Base-by-base conservation (phyloP, 1,140 invertebrate genomes). In the Hyles vespertilio region DNA sequence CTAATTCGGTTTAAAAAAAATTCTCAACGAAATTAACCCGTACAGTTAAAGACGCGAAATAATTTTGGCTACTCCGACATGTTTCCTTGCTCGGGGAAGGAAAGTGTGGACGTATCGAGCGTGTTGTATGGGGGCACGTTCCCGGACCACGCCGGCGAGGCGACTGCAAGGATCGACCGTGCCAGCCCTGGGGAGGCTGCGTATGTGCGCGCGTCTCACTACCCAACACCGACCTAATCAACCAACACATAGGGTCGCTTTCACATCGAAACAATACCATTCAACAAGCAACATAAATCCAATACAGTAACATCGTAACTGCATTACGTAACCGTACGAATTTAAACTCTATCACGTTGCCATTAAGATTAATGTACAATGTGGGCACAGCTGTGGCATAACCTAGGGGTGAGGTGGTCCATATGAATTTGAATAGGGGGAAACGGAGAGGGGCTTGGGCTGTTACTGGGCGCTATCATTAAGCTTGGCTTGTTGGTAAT, bases 111-210 rank as follows among this genome's bases (percentile, higher is more conserved):
- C 74, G 61, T 76, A 59, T 52, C 54, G 65, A 67, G 73, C 22
- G 22, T 22, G 22, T 22, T 22, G 22, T 22, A 22, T 22, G 67
- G 67, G 67, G 78, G 74, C 58, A 79, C 74, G 71, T 65, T 81
- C 73, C 77, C 79, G 79, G 76, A 69, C 81, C 75, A 74, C 78
- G 83, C 83, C 81, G 79, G 75, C 78, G 70, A 80, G 76, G 77
- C 78, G 79, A 88, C 85, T 88, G 85, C 72, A 75, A 79, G 81
- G 81, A 88, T 88, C 85, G 85, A 88, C 79, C 77, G 74, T 59
- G 66, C 60, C 75, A 74, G 79, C 79, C 83, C 81, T 74, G 81
- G 83, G 83, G 83, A 88, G 83, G 83, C 80, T 86, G 83, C 77
- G 82, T 82, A 74, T 78, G 70, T 70, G 77, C 74, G 74, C 72